Percentiles rank a stretch among this genome's conserved stretches.
Evolutionary conservation across 1,140 invertebrate species (phyloP).

Genomic region (Panagrolaimus sp.): DNA sequence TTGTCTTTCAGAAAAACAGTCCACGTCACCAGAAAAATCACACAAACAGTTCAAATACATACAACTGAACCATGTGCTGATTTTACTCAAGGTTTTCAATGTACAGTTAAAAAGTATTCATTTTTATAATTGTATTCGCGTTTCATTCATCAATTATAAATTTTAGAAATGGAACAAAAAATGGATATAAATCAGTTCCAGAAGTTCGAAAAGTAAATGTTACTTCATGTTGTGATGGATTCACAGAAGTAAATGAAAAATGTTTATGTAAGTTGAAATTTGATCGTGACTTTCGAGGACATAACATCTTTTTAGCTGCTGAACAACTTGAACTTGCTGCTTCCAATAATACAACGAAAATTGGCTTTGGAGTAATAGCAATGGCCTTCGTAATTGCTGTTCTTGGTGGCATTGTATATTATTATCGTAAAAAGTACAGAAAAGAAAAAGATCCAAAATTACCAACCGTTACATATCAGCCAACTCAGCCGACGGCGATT

Average conservation of each 20-base stretch:
- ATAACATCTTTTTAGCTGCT: constrained; percentile 18
- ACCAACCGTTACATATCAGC: constrained; percentile 36
- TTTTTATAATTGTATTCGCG: too few species aligned
- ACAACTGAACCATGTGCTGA: constrained; percentile 44
- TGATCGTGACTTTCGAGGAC: too few species aligned
- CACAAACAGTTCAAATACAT: constrained; percentile 31
- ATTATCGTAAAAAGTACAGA: constrained; percentile 50
- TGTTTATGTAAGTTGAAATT: constrained; percentile 19
- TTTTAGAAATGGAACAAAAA: constrained; percentile 39
- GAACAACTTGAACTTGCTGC: constrained; percentile 31
- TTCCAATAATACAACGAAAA: constrained; percentile 2
- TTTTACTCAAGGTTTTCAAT: constrained; percentile 44
- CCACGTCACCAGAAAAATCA: constrained; percentile 29
- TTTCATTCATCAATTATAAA: too few species aligned
- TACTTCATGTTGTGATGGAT: constrained; percentile 77
- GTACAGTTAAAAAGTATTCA: constrained; percentile 32
- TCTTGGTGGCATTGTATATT: constrained; percentile 23
- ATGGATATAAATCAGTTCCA: constrained; percentile 60
- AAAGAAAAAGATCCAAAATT: constrained; percentile 46
- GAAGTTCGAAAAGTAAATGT: constrained; percentile 70
- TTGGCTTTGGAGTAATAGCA: constrained; percentile 23
- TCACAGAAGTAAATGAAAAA: constrained; percentile 61
- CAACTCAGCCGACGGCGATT: background rate
- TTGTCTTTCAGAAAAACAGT: constrained; percentile 2
- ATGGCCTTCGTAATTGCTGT: constrained; percentile 17